These are phyloP conservation scores for Prosapia bicincta DNA, from an alignment of 2,888 invertebrate species.

Conservation along the genomic window DNA sequence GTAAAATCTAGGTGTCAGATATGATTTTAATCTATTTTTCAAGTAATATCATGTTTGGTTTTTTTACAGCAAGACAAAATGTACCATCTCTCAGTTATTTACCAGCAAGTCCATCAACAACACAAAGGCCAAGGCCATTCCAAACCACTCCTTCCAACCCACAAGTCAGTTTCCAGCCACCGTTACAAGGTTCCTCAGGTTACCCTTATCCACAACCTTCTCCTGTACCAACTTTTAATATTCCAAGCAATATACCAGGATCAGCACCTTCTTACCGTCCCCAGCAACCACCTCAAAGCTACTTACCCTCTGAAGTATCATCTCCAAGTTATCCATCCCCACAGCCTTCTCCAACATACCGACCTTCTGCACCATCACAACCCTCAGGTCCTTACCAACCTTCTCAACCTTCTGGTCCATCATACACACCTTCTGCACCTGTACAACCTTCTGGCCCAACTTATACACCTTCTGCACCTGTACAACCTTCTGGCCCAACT, in stretches of 20 bases:
- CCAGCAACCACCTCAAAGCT: not conserved
- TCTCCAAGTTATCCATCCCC: not conserved
- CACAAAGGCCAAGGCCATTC: constrained; percentile 68
- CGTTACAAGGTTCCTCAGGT: constrained; percentile 5
- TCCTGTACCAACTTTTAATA: constrained; percentile 20
- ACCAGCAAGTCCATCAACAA: constrained; percentile 53
- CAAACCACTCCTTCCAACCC: constrained; percentile 49
- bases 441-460: not conserved
- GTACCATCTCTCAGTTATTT: constrained; percentile 50
- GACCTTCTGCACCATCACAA: not conserved
- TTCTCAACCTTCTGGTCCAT: not conserved
- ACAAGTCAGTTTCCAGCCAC: not conserved
- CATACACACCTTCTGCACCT: constrained; percentile 7
- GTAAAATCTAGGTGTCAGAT: no score
- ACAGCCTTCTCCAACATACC: not conserved
- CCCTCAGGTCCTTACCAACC: not conserved
- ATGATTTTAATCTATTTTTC: no score
- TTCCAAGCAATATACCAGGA: not conserved
- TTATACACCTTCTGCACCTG: not conserved
- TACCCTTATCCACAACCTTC: constrained; percentile 18
- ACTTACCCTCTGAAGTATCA: not conserved
- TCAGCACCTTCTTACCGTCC: not conserved
- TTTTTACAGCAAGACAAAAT: constrained; percentile 60
- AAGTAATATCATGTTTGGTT: not conserved
- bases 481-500: not conserved